A percentile compares a stretch with the other conserved stretches of the same genome.
These are phyloP conservation scores for Polyommatus icarus DNA, from an alignment of 2,888 invertebrate species.

Conservation along the genomic window DNA sequence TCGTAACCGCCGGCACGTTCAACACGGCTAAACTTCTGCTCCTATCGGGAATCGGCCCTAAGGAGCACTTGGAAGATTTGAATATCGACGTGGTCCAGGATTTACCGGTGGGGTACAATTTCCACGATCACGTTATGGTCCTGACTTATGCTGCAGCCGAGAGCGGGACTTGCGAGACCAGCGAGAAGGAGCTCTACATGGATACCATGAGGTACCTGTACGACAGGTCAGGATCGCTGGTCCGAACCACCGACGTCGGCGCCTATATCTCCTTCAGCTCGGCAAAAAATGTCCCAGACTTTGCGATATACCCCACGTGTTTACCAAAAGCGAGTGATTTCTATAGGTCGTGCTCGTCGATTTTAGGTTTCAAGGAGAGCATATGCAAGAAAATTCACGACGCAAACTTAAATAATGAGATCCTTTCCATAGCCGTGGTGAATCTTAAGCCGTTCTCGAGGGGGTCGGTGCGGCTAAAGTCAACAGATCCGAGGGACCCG, in stretches of 20 bases:
- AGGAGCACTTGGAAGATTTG: slow-evolving; percentile 50
- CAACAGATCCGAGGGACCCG: slow-evolving; percentile 49
- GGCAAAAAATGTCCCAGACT: slow-evolving; percentile 54
- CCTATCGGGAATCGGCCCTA: slow-evolving; percentile 65
- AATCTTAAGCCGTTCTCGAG: slow-evolving; percentile 63
- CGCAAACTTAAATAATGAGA: slow-evolving; percentile 51
- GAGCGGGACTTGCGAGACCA: slow-evolving; percentile 54
- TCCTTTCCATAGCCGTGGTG: slow-evolving; percentile 58
- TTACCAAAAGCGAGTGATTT: slow-evolving; percentile 46
- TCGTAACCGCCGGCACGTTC: slow-evolving; percentile 64
- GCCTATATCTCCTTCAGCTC: slow-evolving; percentile 52
- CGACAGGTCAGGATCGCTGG: slow-evolving; percentile 53
- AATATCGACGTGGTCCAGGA: slow-evolving; percentile 53
- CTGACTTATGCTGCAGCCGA: slow-evolving; percentile 55
- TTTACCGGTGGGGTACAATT: slow-evolving; percentile 63
- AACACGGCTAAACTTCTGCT: slow-evolving; percentile 64
- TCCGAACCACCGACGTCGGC: slow-evolving; percentile 56
- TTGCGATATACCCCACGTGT: slow-evolving; percentile 63
- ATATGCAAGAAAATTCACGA: slow-evolving; percentile 52
- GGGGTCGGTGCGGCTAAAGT: slow-evolving; percentile 55
- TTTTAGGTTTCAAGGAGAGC: slow-evolving; percentile 51
- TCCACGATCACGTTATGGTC: slow-evolving; percentile 65
- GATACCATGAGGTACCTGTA: slow-evolving; percentile 59
- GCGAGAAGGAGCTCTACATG: slow-evolving; percentile 45
- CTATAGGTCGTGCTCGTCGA: slow-evolving; percentile 48